Evolutionary conservation across 2,113 vertebrate species (phyloP).

Genomic region (Alethe diademata): DNA sequence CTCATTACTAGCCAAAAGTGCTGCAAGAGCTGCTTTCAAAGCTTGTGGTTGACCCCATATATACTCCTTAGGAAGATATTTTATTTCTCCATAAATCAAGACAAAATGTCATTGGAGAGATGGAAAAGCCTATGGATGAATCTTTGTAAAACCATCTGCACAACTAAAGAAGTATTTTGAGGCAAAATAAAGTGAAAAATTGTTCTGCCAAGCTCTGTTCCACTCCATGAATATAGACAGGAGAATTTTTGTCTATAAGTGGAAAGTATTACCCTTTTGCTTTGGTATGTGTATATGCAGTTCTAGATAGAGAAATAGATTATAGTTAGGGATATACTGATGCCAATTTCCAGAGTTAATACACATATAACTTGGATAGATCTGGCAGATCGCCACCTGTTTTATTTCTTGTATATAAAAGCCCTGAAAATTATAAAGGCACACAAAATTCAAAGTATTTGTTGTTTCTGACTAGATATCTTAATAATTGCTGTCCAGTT

Average conservation of each 20-base stretch:
- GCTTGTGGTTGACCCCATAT: not conserved
- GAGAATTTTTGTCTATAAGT: not conserved
- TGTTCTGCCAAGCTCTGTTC: not conserved
- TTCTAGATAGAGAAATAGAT: not conserved
- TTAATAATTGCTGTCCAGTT: not conserved
- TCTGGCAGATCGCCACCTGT: not conserved
- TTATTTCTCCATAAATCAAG: not conserved
- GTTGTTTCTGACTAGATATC: not conserved
- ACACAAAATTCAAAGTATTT: not conserved
- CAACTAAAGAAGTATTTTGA: not conserved
- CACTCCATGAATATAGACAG: not conserved
- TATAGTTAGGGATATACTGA: not conserved
- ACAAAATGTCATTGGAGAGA: not conserved
- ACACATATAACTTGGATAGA: not conserved
- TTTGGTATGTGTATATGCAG: not conserved
- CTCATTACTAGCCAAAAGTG: not conserved
- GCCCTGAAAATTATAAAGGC: not conserved
- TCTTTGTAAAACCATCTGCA: not conserved
- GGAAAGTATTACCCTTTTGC: conserved; percentile 29
- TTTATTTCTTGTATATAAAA: not conserved
- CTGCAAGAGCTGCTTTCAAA: not conserved
- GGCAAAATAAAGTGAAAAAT: conserved; percentile 9
- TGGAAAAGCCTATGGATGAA: not conserved
- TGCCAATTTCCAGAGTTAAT: not conserved
- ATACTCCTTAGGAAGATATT: not conserved